These are phyloP conservation scores for Drosophila subsilvestris DNA, from an alignment of 2,888 invertebrate genomes.

Conservation along the genomic window DNA sequence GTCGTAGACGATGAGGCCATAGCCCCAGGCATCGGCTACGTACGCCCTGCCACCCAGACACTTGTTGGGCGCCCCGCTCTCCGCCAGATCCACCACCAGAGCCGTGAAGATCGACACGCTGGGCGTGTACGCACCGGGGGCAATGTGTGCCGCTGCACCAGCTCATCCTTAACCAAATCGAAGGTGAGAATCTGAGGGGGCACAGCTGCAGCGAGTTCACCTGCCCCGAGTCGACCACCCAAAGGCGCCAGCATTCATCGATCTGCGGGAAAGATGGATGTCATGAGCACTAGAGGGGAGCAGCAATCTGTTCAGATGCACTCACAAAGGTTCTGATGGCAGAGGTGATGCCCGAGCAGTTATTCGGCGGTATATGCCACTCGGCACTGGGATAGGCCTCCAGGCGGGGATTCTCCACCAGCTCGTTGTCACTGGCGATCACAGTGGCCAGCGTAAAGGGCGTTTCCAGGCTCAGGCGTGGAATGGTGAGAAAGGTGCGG, in stretches of 20 bases:
- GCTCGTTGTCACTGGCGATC: constrained; percentile 71
- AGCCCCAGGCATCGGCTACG: constrained; percentile 87
- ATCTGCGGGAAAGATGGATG: constrained; percentile 84
- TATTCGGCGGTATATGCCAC: constrained; percentile 86
- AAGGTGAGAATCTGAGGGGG: constrained; percentile 90
- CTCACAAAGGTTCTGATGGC: constrained; percentile 90
- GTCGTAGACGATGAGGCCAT: constrained; percentile 87
- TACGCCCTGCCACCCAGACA: constrained; percentile 87
- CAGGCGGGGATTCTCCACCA: constrained; percentile 83
- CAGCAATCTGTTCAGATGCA: constrained; percentile 46
- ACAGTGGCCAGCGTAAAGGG: constrained; percentile 90
- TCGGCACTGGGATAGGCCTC: constrained; percentile 88
- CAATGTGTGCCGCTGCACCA: constrained; percentile 81
- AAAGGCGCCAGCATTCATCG: constrained; percentile 87
- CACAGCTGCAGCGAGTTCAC: constrained; percentile 87
- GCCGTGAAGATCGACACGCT: constrained; percentile 83
- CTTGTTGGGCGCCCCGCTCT: constrained; percentile 62
- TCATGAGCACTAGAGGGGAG: no score
- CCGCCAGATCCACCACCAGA: constrained; percentile 85
- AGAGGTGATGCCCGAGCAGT: constrained; percentile 89
- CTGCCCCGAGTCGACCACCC: constrained; percentile 88
- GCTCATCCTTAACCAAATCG: constrained; percentile 87
- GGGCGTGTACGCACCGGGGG: constrained; percentile 73
- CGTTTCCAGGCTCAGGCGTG: constrained; percentile 89
- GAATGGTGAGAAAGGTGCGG: constrained; percentile 89